Evolutionary conservation across 2,113 vertebrate genomes (phyloP), one percentile per base, ranked within the genome.

Genomic region (Otis tarda): DNA sequence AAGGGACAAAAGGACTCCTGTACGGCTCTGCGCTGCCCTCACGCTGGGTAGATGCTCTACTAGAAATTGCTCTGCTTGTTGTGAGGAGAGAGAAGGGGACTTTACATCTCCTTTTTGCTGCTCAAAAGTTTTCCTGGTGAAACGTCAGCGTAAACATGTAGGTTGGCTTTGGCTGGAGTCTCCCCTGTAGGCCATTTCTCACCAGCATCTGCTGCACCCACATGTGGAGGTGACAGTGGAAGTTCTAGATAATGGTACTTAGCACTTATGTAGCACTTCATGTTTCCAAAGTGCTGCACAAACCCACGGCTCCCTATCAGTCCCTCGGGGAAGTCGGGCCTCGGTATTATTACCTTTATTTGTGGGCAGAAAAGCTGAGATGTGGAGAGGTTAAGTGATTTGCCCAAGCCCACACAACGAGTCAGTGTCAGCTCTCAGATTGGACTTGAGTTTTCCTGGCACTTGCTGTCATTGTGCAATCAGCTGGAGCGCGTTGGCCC

Each of bases 351-450:
- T 97, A n/a, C 78, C 37, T 28, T 96, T 74, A 67, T 95, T 96
- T 94, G 85, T 87, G 47, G 89, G 80, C 63, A 89, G 81, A 96
- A 96, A 94, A 89, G 55, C 74, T 85, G 87, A 94, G 87, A 87
- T 93, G 90, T 0, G 0, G 86, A 76, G 85, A 95, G 86, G 92
- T 97, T 93, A 94, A 96, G 94, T 94, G 92, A 53, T 92, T 93
- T 89, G 53, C 86, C 89, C 94, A 94, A 89, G 87, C 77, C 89
- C 90, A 85, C 89, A 82, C 83, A 93, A 67, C n/a, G 65, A 94
- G 87, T 77, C 92, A 73, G 83, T 93, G 91, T 93, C 92, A 92
- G 80, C 84, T 92, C 73, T 71, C 60, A 89, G 93, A 92, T 96
- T 75, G 86, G 71, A 21, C 35, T 52, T 57, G 50, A 92, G 83